Base-by-base conservation (phyloP, 1,140 invertebrate species). In the Lutraria rhynchaena region DNA sequence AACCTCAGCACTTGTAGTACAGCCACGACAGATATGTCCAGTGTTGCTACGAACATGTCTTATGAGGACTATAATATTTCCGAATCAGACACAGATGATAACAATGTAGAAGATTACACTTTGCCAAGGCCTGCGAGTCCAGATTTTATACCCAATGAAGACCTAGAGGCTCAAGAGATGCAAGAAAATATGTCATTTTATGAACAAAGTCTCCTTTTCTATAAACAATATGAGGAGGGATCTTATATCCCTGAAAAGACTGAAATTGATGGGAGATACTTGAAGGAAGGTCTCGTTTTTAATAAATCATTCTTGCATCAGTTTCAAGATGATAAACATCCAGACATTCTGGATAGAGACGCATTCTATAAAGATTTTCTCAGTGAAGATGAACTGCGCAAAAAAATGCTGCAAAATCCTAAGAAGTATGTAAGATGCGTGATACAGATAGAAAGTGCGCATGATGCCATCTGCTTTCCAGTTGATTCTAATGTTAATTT, bases 401-500 rank as follows among this genome's bases (percentile, higher is more conserved):
- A 77, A 57, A 65, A 67, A 24, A 24, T 77, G 3, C 37, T 77
- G 29, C 33, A 55, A n/a, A 24, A 85, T 27, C 83, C 85, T n/a
- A 24, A 71, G 2, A 75, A 73, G 29, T 89, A 86, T 46, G 85
- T 85, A 35, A 76, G 49, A 29, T 88, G 88, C 58, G 80, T 58
- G 3, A 60, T 88, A n/a, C 65, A 82, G 27, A 84, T 89, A 7
- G 76, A 87, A 70, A 80, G 83, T n/a, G 49, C 88, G 9, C 86
- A 89, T 35, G 55, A 49, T 27, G 77, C 87, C 2, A 33, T 83
- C 17, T 86, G 86, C 35, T 85, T 31, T 44, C 78, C 82, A 15
- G 13, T 88, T 15, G 71, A 83, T 57, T 31, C 55, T 49, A 65
- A 77, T 29, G 69, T 37, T 22, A 41, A 33, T 1, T 31, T 84